Percentiles rank a stretch among this genome's conserved stretches.
These are phyloP conservation scores for Ifrita kowaldi DNA, from an alignment of 2,113 vertebrate genomes.

Conservation along the genomic window DNA sequence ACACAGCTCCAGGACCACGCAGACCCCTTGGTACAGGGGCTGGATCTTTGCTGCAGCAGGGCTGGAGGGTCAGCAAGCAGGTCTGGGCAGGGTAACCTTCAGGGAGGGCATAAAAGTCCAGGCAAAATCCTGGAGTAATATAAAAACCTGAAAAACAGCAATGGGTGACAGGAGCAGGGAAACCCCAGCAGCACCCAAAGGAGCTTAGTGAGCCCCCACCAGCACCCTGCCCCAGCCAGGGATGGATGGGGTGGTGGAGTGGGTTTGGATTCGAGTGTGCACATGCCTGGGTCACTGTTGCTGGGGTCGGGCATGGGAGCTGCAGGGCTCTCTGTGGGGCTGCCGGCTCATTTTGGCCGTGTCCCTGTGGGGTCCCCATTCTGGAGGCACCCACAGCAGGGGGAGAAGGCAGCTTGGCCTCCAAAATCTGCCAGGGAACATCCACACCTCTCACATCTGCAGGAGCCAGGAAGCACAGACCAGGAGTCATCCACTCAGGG, in stretches of 20 bases:
- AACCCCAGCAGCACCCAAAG: not conserved
- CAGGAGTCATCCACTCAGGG: not conserved
- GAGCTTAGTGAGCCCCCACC: not conserved
- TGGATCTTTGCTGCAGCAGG: not conserved
- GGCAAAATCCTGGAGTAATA: not conserved
- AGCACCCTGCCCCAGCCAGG: not conserved
- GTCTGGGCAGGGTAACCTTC: not conserved
- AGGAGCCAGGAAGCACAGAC: not conserved
- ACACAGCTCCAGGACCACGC: fast-evolving
- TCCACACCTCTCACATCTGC: not conserved
- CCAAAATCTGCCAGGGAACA: not conserved
- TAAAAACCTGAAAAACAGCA: not conserved
- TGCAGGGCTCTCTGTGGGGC: not conserved
- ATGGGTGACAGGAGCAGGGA: fast-evolving
- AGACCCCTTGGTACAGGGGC: not conserved
- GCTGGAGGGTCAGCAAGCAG: not conserved
- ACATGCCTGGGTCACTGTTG: not conserved
- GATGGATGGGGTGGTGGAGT: not conserved
- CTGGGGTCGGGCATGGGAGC: fast-evolving
- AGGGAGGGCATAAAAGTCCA: not conserved
- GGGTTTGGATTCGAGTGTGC: not conserved
- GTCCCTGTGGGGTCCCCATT: fast-evolving
- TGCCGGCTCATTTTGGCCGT: not conserved
- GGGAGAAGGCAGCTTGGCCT: not conserved
- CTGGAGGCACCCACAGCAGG: not conserved